A percentile compares a stretch with the other conserved stretches of the same genome.
Evolutionary conservation across 2,888 invertebrate species (phyloP).

Genomic region (Ennomos fuscantarius): DNA sequence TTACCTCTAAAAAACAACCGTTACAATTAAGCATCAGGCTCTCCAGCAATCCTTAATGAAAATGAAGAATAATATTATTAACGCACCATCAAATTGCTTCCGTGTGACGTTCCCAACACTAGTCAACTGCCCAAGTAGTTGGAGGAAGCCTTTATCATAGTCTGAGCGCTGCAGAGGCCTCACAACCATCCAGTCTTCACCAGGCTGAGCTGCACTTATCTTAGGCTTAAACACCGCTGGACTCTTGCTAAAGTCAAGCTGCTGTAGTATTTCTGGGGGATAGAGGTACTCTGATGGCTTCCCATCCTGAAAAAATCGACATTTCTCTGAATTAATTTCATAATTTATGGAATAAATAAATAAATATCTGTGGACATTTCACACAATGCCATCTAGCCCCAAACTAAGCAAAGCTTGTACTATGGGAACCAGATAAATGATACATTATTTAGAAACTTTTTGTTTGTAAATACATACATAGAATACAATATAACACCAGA

Average conservation of each 20-base stretch:
- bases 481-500: no score
- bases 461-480: no score
- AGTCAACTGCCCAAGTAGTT: constrained; percentile 93
- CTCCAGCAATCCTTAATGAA: no score
- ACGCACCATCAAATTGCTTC: constrained; percentile 91
- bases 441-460: no score
- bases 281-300: constrained; percentile 84
- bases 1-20: no score
- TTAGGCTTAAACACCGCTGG: constrained; percentile 88
- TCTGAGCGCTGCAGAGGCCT: constrained; percentile 92
- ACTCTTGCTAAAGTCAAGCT: constrained; percentile 87
- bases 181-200: constrained; percentile 90
- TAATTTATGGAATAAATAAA: no score
- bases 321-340: no score
- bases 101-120: constrained; percentile 91
- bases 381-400: no score
- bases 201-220: constrained; percentile 89
- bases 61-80: not conserved
- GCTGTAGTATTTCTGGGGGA: constrained; percentile 87
- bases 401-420: no score
- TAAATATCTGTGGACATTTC: no score
- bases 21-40: no score
- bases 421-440: no score
- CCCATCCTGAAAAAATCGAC: constrained; percentile 63
- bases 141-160: constrained; percentile 93